phyloP scores from a whole-genome alignment of 2,113 vertebrate species.

The Oncorhynchus kisutch region DNA sequence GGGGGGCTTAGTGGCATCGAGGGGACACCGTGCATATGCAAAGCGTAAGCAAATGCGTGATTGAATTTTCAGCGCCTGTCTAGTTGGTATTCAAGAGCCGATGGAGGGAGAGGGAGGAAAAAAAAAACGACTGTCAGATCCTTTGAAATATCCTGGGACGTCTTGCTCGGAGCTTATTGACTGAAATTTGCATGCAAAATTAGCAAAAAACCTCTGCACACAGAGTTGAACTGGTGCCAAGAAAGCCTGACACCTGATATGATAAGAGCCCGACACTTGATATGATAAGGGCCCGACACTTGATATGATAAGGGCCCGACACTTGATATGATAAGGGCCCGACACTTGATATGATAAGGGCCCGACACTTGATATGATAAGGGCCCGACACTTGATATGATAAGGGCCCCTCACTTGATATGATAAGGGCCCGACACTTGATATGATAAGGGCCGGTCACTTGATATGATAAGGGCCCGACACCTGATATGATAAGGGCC shows the following conservation, averaged over 20 bases:
- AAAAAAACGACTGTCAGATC: constrained; percentile 90
- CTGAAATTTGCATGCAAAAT: constrained; percentile 99
- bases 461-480: constrained; percentile 78
- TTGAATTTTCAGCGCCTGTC: constrained; percentile 95
- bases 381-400: constrained; percentile 52
- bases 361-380: constrained; percentile 83
- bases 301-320: constrained; percentile 80
- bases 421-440: constrained; percentile 23
- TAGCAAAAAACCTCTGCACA: constrained; percentile 94
- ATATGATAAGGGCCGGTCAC: too few relatives aligned
- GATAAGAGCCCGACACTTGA: constrained; percentile 78
- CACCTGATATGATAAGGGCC: constrained; percentile 79
- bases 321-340: constrained; percentile 79
- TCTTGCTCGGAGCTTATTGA: constrained; percentile 99
- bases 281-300: too few relatives aligned
- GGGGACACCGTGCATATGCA: constrained; percentile 94
- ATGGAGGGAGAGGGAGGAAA: constrained; percentile 39
- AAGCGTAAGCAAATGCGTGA: constrained; percentile 92
- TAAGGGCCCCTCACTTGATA: constrained; percentile 87
- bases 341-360: constrained; percentile 78
- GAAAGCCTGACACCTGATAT: constrained; percentile 72
- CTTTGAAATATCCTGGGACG: constrained; percentile 99
- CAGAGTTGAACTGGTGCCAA: constrained; percentile 95
- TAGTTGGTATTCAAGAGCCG: constrained; percentile 93
- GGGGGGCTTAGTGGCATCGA: constrained; percentile 70